A percentile compares a stretch with the other conserved stretches of the same genome.
These are phyloP conservation scores for Ptycholaimellus sp. DNA, from an alignment of 2,888 invertebrate species.

Conservation along the genomic window DNA sequence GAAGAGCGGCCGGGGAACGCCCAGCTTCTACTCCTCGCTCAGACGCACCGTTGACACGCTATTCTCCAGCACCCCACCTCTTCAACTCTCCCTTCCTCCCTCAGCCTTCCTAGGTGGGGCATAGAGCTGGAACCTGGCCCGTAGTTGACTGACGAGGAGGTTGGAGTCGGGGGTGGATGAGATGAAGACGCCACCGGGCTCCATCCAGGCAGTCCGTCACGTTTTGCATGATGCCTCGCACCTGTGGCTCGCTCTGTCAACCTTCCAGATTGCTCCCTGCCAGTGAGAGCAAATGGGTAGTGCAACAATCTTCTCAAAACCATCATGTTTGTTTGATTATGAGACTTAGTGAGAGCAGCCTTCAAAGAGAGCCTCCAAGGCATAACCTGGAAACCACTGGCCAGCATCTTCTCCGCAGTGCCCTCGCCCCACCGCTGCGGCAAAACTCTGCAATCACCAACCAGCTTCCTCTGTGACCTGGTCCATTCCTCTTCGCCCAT, in stretches of 20 bases:
- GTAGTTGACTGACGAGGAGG: background rate
- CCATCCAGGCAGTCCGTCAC: conserved; percentile 65
- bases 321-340: too few species aligned
- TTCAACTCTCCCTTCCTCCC: background rate
- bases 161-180: conserved; percentile 80
- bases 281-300: too few species aligned
- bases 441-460: too few species aligned
- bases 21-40: conserved; percentile 11
- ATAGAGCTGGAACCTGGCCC: background rate
- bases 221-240: conserved; percentile 71
- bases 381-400: conserved; percentile 91
- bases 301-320: too few species aligned
- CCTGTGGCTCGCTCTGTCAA: conserved; percentile 48
- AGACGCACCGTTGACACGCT: background rate
- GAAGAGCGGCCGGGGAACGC: conserved; percentile 45
- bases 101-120: background rate
- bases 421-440: too few species aligned
- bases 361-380: too few species aligned
- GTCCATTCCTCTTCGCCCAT: too few species aligned
- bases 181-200: conserved; percentile 74
- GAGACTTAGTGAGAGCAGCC: too few species aligned
- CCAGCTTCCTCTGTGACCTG: too few species aligned
- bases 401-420: too few species aligned
- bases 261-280: background rate
- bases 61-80: background rate